Percentiles rank a stretch among this genome's conserved stretches.
phyloP scores from a whole-genome alignment of 2,797 vertebrate genomes.

The Melanotaenia boesemani region DNA sequence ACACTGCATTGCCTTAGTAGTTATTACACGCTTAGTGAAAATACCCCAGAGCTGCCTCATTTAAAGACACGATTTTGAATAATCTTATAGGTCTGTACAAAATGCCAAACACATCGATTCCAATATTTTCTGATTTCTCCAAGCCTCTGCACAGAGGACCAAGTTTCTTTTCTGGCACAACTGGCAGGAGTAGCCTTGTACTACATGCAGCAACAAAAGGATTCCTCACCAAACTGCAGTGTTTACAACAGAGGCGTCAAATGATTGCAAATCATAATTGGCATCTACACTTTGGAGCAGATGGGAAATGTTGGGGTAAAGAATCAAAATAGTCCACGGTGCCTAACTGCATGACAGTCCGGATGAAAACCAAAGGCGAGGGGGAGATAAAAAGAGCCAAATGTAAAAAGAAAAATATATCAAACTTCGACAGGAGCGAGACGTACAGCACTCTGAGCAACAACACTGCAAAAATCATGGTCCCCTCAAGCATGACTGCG shows the following conservation, averaged over 20 bases:
- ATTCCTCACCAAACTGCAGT: constrained; percentile 51
- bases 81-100: constrained; percentile 76
- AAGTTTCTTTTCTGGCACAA: constrained; percentile 62
- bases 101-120: constrained; percentile 68
- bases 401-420: constrained; percentile 59
- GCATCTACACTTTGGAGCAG: constrained; percentile 59
- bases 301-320: constrained; percentile 31
- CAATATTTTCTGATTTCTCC: constrained; percentile 63
- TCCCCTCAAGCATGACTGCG: constrained; percentile 67
- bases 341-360: constrained; percentile 57
- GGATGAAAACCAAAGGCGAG: constrained; percentile 46
- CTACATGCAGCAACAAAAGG: constrained; percentile 72
- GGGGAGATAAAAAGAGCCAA: constrained; percentile 36
- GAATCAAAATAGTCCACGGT: constrained; percentile 56
- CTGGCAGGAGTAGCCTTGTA: constrained; percentile 54
- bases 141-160: constrained; percentile 38
- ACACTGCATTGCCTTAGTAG: constrained; percentile 75
- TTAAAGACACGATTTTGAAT: constrained; percentile 72
- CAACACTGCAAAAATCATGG: constrained; percentile 74
- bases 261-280: constrained; percentile 58
- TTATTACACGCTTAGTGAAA: constrained; percentile 71
- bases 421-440: constrained; percentile 58
- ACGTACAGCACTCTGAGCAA: constrained; percentile 72
- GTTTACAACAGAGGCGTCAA: constrained; percentile 63
- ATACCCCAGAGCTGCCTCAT: constrained; percentile 76